Evolutionary conservation across 2,797 vertebrate genomes (phyloP).

Genomic region (Garrulus glandarius): DNA sequence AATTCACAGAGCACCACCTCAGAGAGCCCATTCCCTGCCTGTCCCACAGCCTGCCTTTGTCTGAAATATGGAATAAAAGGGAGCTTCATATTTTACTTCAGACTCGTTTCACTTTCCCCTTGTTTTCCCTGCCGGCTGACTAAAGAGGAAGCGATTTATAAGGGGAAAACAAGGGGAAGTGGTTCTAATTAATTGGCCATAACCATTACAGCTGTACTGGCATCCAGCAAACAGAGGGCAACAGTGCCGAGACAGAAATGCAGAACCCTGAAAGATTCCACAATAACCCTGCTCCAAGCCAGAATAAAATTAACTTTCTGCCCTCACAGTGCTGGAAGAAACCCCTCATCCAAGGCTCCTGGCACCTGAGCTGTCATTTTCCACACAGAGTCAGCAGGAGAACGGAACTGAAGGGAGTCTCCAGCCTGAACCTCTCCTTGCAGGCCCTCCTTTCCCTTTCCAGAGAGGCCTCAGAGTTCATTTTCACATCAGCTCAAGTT

Average conservation of each 20-base stretch:
- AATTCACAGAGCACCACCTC: constrained; percentile 27
- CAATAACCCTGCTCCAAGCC: background rate
- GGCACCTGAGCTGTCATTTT: background rate
- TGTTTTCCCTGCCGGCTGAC: background rate
- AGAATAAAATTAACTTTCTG: background rate
- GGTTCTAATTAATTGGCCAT: constrained; percentile 51
- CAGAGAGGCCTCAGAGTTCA: background rate
- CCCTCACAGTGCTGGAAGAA: background rate
- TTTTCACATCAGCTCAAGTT: background rate
- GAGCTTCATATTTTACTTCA: constrained; percentile 35
- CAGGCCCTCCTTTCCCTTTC: background rate
- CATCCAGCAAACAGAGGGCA: background rate
- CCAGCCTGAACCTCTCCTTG: background rate
- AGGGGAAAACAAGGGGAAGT: constrained; percentile 34
- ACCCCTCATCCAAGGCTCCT: background rate
- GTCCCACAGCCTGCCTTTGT: background rate
- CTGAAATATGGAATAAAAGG: constrained; percentile 33
- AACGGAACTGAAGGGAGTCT: background rate
- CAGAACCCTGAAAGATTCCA: background rate
- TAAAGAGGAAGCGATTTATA: constrained; percentile 57
- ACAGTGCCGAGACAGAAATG: background rate
- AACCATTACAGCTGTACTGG: background rate
- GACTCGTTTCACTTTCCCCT: background rate
- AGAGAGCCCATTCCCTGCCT: constrained; percentile 22
- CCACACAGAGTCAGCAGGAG: background rate